Base-by-base conservation (phyloP, 2,888 invertebrate genomes). In the Sussaba pulchella region DNA sequence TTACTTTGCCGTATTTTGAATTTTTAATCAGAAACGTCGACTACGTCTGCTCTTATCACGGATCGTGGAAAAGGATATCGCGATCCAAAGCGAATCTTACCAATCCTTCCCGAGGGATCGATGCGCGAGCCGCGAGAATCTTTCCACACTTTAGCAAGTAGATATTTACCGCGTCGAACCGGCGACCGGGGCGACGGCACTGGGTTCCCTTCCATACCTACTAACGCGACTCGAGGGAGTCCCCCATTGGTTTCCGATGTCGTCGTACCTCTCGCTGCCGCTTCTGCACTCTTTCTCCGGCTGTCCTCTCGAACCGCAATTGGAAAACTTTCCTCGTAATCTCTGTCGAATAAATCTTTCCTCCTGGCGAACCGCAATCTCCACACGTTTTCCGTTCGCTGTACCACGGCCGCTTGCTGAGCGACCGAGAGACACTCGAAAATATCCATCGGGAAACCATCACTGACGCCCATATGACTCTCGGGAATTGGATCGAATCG, bases 251-350 rank as follows among this genome's bases (percentile, higher is more conserved):
- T 89, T 89, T 89, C 85, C 88, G 78, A 88, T 88, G 89, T 87
- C 86, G 83, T 85, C 86, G 47, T 80, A 84, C 39, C 67, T 63
- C 43, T 54, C 54, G 45, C n/a, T 43, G 47, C n/a, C 57, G 50
- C 59, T 21, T 31, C 26, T 64, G 57, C 64, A 41, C 31, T 59
- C 54, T 63, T 41, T 66, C 50, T 57, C 41, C 57, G 26, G 31
- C 73, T 78, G 74, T 81, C 73, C 70, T 66, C 71, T 59, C 57
- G 21, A 78, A 57, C 83, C 83, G 84, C 88, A 86, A 88, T 88
- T 88, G 88, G 88, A 88, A 88, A 88, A 88, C 87, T 88, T 88
- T 88, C 78, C 86, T 87, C 89, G 88, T 88, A 88, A 88, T 88
- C 88, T 87, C 86, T 84, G 87, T 84, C 87, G 88, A 87, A 89